phyloP scores from a whole-genome alignment of 2,888 invertebrate genomes.

The Dyspetes luteomarginatus region DNA sequence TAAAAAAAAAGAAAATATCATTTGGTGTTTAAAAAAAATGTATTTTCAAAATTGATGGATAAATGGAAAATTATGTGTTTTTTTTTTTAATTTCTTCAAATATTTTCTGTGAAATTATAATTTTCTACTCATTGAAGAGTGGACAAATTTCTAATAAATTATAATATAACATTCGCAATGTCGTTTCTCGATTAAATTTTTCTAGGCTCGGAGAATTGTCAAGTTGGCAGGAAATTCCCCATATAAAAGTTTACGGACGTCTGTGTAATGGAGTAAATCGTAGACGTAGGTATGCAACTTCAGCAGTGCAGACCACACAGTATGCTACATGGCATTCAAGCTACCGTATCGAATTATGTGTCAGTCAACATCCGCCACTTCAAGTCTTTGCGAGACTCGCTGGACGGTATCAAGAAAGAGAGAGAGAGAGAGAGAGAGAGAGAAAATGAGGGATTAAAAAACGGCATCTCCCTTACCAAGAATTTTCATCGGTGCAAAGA shows the following conservation, averaged over 20 bases:
- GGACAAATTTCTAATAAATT: no score
- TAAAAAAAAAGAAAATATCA: no score
- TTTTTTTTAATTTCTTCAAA: no score
- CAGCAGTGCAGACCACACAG: slow-evolving; percentile 9
- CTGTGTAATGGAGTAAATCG: neutral
- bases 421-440: neutral
- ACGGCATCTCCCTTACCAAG: slow-evolving; percentile 25
- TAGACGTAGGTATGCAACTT: neutral
- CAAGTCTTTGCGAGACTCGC: slow-evolving; percentile 16
- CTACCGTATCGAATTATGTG: slow-evolving; percentile 51
- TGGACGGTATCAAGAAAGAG: slow-evolving; percentile 15
- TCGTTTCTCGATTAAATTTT: neutral
- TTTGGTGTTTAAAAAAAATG: no score
- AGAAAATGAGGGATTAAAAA: neutral
- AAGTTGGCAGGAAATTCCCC: neutral
- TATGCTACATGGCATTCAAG: slow-evolving; percentile 10
- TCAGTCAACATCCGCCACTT: slow-evolving; percentile 52
- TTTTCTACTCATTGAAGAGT: no score
- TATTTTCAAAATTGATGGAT: no score
- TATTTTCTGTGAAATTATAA: no score
- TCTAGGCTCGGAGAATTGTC: neutral
- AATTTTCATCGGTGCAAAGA: slow-evolving; percentile 33
- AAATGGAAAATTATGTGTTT: no score
- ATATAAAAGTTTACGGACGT: neutral
- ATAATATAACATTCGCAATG: no score